Percentiles rank a stretch among this genome's conserved stretches.
Evolutionary conservation across 2,797 vertebrate genomes (phyloP).

Genomic region (Rallus crepitans): DNA sequence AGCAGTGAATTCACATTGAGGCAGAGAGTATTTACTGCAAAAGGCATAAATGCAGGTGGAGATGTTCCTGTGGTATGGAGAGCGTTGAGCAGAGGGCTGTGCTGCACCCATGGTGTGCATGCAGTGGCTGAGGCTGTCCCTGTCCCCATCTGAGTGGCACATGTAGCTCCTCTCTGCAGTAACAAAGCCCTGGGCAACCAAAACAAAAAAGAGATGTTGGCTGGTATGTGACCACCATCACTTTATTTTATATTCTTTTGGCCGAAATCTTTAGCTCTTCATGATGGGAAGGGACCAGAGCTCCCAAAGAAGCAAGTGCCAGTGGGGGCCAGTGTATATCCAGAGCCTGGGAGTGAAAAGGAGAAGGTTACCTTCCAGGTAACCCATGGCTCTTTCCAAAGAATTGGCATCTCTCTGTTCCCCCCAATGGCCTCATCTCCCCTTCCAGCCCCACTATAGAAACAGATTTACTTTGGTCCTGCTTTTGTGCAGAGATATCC

Average conservation of each 20-base stretch:
- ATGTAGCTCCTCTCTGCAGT: not conserved
- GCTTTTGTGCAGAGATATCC: conserved; percentile 34
- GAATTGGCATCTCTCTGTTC: not conserved
- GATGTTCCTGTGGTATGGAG: not conserved
- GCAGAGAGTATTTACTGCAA: conserved; percentile 41
- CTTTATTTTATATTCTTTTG: not conserved
- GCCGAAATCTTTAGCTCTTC: not conserved
- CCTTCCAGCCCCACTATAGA: not conserved
- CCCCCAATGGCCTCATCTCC: not conserved
- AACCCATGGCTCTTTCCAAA: not conserved
- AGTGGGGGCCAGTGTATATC: not conserved
- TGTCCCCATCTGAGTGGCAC: not conserved
- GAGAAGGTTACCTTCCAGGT: not conserved
- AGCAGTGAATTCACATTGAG: conserved; percentile 49
- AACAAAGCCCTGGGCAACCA: not conserved
- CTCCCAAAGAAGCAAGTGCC: not conserved
- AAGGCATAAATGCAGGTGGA: conserved; percentile 16
- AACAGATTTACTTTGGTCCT: not conserved
- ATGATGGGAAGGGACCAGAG: not conserved
- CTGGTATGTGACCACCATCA: not conserved
- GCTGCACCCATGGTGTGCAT: not conserved
- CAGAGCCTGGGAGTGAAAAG: not conserved
- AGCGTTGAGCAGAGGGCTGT: accelerated
- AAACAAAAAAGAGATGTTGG: not conserved
- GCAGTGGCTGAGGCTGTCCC: not conserved